Percentiles rank a stretch among this genome's conserved stretches.
phyloP scores from a whole-genome alignment of 2,113 vertebrate species.

The Tor tambroides region DNA sequence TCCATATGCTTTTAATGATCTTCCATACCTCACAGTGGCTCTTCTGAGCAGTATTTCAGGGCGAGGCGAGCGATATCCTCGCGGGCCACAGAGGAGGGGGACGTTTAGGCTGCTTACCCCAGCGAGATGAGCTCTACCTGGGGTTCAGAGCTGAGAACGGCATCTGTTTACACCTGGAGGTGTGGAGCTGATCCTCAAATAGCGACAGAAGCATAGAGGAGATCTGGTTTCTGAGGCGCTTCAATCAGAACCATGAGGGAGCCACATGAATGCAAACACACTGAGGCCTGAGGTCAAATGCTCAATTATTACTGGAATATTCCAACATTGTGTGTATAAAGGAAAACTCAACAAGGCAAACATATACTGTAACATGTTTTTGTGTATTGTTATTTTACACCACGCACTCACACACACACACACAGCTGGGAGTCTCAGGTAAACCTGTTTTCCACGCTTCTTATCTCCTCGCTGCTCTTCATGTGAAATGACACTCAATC shows the following conservation, averaged over 20 bases:
- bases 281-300: not conserved
- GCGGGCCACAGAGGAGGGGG: no score
- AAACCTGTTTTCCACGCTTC: slow-evolving; percentile 57
- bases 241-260: slow-evolving; percentile 47
- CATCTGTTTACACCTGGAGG: slow-evolving; percentile 46
- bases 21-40: slow-evolving; percentile 42
- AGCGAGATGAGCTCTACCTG: slow-evolving; percentile 49
- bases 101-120: slow-evolving; percentile 27
- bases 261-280: slow-evolving; percentile 19
- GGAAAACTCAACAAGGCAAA: not conserved
- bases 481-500: slow-evolving; percentile 52
- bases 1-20: slow-evolving; percentile 56
- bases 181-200: slow-evolving; percentile 47
- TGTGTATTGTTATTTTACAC: not conserved
- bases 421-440: slow-evolving; percentile 50
- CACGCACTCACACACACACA: slow-evolving; percentile 43
- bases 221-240: slow-evolving; percentile 53
- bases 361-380: not conserved
- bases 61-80: not conserved
- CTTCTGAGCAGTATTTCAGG: slow-evolving; percentile 21
- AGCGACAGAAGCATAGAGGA: slow-evolving; percentile 3
- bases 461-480: slow-evolving; percentile 51
- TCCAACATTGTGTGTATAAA: not conserved
- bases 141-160: slow-evolving; percentile 30
- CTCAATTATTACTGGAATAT: slow-evolving; percentile 13